Conservation (phyloP, 1,140 invertebrate genomes). For the Hesperophylax magnus region DNA sequence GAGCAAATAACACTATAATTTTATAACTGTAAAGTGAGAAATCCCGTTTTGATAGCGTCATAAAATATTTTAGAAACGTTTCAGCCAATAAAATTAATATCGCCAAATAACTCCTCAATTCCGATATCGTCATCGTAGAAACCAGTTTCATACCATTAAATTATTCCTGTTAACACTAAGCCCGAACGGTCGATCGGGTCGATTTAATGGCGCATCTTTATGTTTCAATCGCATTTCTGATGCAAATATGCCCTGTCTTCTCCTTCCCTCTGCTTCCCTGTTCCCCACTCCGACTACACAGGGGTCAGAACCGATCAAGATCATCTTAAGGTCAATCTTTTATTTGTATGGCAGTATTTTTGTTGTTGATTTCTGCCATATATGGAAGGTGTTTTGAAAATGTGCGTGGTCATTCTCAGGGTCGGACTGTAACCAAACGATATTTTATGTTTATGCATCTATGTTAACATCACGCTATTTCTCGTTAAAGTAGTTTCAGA, state of each 20-base stretch:
- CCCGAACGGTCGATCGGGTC: neutral
- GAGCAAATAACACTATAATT: no score
- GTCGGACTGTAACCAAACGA: neutral
- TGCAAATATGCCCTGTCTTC: neutral
- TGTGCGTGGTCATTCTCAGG: slow-evolving; percentile 5
- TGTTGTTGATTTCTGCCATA: slow-evolving; percentile 27
- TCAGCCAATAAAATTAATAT: no score
- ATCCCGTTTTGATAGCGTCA: no score
- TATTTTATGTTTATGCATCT: no score
- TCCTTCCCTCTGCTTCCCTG: neutral
- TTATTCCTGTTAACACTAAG: neutral
- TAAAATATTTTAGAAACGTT: no score
- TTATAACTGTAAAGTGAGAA: no score
- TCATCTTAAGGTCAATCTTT: slow-evolving; percentile 32
- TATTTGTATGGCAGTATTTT: slow-evolving; percentile 17
- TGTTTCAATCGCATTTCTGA: slow-evolving; percentile 23
- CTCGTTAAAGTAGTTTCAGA: no score
- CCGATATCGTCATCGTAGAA: slow-evolving; percentile 7
- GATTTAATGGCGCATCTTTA: slow-evolving; percentile 1
- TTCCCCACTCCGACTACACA: neutral
- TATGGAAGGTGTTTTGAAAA: slow-evolving; percentile 20
- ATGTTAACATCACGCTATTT: no score
- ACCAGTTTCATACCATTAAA: slow-evolving; percentile 14
- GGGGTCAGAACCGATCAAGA: slow-evolving; percentile 40
- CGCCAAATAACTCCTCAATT: no score